Base-by-base conservation (phyloP, 2,888 invertebrate genomes). In the Drosophila neutralis region DNA sequence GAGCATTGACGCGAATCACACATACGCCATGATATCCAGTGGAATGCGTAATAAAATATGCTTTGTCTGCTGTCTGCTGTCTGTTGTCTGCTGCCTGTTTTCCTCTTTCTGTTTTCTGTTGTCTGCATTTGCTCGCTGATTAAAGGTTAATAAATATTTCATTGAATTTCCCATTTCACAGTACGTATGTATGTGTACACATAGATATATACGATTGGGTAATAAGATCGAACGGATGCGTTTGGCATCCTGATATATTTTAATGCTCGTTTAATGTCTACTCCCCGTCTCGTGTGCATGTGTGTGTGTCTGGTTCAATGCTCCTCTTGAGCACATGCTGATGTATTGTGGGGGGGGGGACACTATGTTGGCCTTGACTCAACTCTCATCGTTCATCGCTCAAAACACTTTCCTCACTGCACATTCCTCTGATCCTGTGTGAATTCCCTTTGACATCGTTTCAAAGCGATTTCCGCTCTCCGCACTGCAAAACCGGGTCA, bases 141-240 rank as follows among this genome's bases (percentile, higher is more conserved):
- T 73, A 69, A 73, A 70, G 73, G 74, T 74, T 74, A 78, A 81
- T 84, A 76, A 81, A 84, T 82, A 84, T 82, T 76, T 84, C 76
- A 72, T 84, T 76, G 66, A 79, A 84, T 76, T 84, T 81, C 73
- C 76, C 84, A 73, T 71, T 76, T 83, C 66, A 69, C 73, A 76
- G 71, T 81, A 78, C 76, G 69, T 67, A 78, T 40, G 29, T 38
- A 35, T 7, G 4, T 29, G 24, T 13, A 45, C 29, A 62, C n/a
- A 57, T 5, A 31, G 13, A 40, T 3, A 65, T 49, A 48, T 31
- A 56, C 27, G 15, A 1, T 15, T 35, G 27, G 56, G 57, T 73
- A 80, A 80, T 83, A 72, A 72, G 52, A 77, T 59, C 60, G 70
- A 70, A 49, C 59, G 66, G 73, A 78, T 74, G 66, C 61, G 70